phyloP scores from a whole-genome alignment of 2,888 invertebrate species.

The Athripsodes cinereus region DNA sequence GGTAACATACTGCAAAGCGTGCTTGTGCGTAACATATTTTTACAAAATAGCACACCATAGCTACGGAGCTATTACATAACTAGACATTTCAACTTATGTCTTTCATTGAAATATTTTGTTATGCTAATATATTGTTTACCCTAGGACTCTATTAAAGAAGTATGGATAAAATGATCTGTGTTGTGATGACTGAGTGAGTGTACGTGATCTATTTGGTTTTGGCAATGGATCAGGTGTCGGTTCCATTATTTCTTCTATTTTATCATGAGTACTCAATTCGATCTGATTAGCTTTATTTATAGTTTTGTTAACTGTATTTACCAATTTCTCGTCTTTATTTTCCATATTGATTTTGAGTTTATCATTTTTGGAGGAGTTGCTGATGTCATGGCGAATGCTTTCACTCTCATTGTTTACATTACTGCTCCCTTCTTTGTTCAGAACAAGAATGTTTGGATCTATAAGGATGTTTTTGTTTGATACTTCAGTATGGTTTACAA shows the following conservation, averaged over 20 bases:
- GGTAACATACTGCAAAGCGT: constrained; percentile 22
- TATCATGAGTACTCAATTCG: constrained; percentile 13
- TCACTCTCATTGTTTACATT: constrained; percentile 26
- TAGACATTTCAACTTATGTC: constrained; percentile 12
- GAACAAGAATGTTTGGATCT: constrained; percentile 24
- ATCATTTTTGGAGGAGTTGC: background rate
- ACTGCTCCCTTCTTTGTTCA: constrained; percentile 18
- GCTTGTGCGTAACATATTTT: constrained; percentile 24
- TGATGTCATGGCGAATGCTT: constrained; percentile 9
- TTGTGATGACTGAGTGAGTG: constrained; percentile 40
- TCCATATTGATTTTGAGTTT: no score
- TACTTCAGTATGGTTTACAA: background rate
- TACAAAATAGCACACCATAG: constrained; percentile 20
- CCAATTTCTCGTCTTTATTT: constrained; percentile 19
- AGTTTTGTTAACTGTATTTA: background rate
- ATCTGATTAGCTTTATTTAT: constrained; percentile 3
- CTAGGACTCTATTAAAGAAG: constrained; percentile 49
- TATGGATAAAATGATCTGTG: constrained; percentile 49
- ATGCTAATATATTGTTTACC: constrained; percentile 32
- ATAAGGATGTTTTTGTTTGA: constrained; percentile 16
- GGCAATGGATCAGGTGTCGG: constrained; percentile 29
- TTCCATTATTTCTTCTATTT: constrained; percentile 23
- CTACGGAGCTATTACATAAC: constrained; percentile 19
- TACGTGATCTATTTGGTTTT: constrained; percentile 44
- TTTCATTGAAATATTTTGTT: constrained; percentile 6